Conservation (phyloP, 2,113 vertebrate species). For the Amphiprion ocellaris region DNA sequence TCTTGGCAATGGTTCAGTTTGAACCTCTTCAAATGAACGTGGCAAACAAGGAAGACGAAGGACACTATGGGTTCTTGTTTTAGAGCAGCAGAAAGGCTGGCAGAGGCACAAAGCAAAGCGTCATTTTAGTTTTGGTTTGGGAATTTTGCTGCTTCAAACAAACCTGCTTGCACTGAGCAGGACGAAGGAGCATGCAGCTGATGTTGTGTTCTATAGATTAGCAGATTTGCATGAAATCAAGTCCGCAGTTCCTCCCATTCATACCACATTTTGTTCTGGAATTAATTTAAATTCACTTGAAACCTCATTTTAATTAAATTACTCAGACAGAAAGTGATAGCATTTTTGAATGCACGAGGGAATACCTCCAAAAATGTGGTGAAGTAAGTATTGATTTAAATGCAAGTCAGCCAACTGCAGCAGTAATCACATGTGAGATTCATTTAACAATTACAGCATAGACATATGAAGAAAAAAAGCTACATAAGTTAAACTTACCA, state of each 20-base stretch:
- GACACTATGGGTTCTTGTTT: conserved; percentile 11
- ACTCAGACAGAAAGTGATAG: not conserved
- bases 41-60: conserved; percentile 44
- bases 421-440: not conserved
- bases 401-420: not conserved
- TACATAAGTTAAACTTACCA: not conserved
- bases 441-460: not conserved
- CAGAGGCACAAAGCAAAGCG: conserved; percentile 17
- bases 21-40: conserved; percentile 60
- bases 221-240: conserved; percentile 1
- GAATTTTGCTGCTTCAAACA: conserved; percentile 35
- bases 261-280: conserved; percentile 1
- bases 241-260: not conserved
- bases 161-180: conserved; percentile 1
- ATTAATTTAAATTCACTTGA: not conserved
- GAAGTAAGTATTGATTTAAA: not conserved
- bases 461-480: not conserved
- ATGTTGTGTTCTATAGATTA: conserved; percentile 36
- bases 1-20: conserved; percentile 31
- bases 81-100: conserved; percentile 10
- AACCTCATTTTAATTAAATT: not conserved
- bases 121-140: conserved; percentile 33
- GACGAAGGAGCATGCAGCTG: conserved; percentile 23
- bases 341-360: not conserved
- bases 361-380: too few species aligned